Evolutionary conservation across 2,797 vertebrate species (phyloP).

Genomic region (Denticeps clupeoides): DNA sequence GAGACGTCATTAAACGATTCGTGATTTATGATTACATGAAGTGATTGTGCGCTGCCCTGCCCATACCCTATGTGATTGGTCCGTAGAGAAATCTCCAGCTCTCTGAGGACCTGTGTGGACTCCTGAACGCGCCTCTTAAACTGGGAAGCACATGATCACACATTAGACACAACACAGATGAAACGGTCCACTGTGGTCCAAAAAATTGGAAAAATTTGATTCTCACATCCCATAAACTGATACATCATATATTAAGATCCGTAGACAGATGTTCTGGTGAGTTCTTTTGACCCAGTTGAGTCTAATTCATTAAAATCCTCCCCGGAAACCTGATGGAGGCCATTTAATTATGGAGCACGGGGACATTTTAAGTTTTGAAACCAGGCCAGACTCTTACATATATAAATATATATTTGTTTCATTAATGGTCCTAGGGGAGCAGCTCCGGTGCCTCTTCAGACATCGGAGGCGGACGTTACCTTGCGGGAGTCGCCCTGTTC

Average conservation of each 20-base stretch:
- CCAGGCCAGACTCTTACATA: neutral
- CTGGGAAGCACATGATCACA: conserved; percentile 40
- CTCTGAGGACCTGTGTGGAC: conserved; percentile 78
- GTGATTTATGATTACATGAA: too few relatives aligned
- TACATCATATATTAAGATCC: too few relatives aligned
- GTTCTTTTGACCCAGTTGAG: too few relatives aligned
- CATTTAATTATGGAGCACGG: too few relatives aligned
- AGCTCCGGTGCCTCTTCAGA: neutral
- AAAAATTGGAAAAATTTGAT: neutral
- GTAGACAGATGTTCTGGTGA: too few relatives aligned
- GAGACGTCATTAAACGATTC: too few relatives aligned
- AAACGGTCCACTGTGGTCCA: too few relatives aligned
- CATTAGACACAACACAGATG: neutral
- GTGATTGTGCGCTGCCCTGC: too few relatives aligned
- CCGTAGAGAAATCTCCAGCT: conserved; percentile 88
- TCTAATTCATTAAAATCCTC: too few relatives aligned
- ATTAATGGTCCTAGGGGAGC: neutral
- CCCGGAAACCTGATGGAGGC: too few relatives aligned
- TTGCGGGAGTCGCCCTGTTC: conserved; percentile 79
- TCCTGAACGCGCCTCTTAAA: conserved; percentile 83
- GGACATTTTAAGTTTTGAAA: too few relatives aligned
- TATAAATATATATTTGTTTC: neutral
- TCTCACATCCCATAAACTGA: too few relatives aligned
- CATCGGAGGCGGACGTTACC: conserved; percentile 44
- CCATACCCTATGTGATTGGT: conserved; percentile 91